Percentiles rank a stretch among this genome's conserved stretches.
Evolutionary conservation across 1,140 invertebrate genomes (phyloP).

Genomic region (Lordiphosa stackelbergi): DNA sequence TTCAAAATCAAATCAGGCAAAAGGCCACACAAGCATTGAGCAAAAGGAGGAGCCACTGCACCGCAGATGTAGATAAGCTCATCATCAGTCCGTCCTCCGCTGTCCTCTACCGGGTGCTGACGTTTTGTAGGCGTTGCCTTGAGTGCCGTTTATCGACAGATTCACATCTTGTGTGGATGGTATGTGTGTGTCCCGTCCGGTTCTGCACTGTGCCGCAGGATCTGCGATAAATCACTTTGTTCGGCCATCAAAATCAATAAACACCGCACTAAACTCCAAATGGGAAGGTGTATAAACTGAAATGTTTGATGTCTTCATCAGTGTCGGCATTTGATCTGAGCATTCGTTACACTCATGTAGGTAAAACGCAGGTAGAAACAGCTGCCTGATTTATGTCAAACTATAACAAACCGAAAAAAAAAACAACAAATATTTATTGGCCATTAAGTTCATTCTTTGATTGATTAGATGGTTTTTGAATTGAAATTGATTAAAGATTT

Average conservation of each 20-base stretch:
- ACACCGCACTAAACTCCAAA: constrained; percentile 21
- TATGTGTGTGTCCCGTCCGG: constrained; percentile 21
- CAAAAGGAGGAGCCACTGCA: constrained; percentile 43
- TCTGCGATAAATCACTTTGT: constrained; percentile 72
- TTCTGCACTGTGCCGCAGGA: constrained; percentile 54
- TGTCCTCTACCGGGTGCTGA: constrained; percentile 46
- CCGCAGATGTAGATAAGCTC: constrained; percentile 68
- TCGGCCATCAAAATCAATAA: constrained; percentile 64
- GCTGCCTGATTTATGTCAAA: constrained; percentile 47
- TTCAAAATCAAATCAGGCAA: constrained; percentile 1
- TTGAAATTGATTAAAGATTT: constrained; percentile 2
- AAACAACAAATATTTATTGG: constrained; percentile 16
- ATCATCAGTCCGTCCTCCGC: constrained; percentile 28
- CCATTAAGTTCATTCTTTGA: constrained; percentile 9
- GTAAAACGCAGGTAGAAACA: constrained; percentile 21
- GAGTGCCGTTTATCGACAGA: constrained; percentile 68
- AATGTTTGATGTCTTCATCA: constrained; percentile 68
- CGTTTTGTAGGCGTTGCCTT: constrained; percentile 70
- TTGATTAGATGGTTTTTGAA: background rate
- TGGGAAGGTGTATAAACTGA: constrained; percentile 57
- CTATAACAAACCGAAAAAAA: constrained; percentile 7
- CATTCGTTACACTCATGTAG: constrained; percentile 64
- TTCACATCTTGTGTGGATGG: constrained; percentile 38
- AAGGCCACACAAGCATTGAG: constrained; percentile 36
- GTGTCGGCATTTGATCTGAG: constrained; percentile 60